Evolutionary conservation across 2,888 invertebrate species (phyloP), one percentile per base, ranked within the genome.

Genomic region (Lasioglossum leucozonium): DNA sequence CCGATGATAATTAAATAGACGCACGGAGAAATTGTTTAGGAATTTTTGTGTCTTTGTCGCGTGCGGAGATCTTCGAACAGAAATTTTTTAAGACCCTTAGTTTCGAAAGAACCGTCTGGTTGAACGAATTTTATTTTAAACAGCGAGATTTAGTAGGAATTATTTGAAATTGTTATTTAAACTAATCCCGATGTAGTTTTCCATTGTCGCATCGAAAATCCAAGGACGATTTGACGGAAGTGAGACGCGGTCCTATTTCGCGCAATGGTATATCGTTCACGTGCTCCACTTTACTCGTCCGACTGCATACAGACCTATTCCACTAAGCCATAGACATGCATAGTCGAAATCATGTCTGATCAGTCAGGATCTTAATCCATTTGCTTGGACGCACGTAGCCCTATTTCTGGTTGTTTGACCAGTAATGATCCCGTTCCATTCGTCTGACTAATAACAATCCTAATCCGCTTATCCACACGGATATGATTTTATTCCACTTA

Each of bases 401-500:
- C 37, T 22, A 40, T 37, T 40, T 40, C 47, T 47, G 47, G 22
- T 47, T 51, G 30, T 72, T 30, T 51, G 47, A 44, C 72, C 47
- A 44, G 72, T 40, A 44, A 47, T 40, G 44, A 44, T 69, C 40
- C 69, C 13, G 16, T 69, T 69, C 69, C n/a, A n/a, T 13, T n/a
- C n/a, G n/a, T 40, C 37, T n/a, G 69, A 40, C 40, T 69, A 69
- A n/a, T 37, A 69, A 69, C 69, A 13, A n/a, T 69, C 40, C 40
- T 69, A n/a, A 69, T n/a, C 40, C 69, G n/a, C 69, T 69, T 69
- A 37, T 26, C 69, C 2, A n/a, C 40, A 13, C 40, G 11, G 40
- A 69, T 69, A n/a, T 69, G 40, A 69, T 69, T 69, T 69, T 40
- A 69, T 69, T 69, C 69, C n/a, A n/a, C 69, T 69, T n/a, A 13